These are phyloP conservation scores for Ianthella basta DNA, from an alignment of 37 sponge, comb jelly and placozoan genomes.

Conservation along the genomic window DNA sequence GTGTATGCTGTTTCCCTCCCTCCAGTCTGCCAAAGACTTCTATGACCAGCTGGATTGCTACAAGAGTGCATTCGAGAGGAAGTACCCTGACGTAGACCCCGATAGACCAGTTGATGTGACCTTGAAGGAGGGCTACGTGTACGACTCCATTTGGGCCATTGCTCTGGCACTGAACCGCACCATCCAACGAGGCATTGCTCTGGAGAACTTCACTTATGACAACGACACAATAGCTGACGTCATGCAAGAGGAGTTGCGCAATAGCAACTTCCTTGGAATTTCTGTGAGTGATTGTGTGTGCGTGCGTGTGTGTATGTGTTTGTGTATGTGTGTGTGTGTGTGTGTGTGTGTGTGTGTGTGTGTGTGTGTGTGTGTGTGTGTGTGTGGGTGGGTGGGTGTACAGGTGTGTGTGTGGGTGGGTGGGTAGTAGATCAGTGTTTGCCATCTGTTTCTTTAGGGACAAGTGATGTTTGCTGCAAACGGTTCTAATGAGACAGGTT, in stretches of 20 bases:
- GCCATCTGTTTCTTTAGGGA: not conserved
- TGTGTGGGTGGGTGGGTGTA: slow-evolving; percentile 36
- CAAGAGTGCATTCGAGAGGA: not conserved
- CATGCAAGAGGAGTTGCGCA: not conserved
- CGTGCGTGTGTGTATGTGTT: not conserved
- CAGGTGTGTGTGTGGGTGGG: slow-evolving; percentile 47
- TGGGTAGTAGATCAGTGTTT: slow-evolving; percentile 7
- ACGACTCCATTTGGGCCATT: slow-evolving; percentile 22
- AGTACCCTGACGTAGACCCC: not conserved
- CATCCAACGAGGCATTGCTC: not conserved
- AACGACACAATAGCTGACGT: not conserved
- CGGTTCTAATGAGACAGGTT: slow-evolving; percentile 33
- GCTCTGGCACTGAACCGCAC: not conserved
- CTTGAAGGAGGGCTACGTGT: slow-evolving; percentile 28
- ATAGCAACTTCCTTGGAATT: not conserved
- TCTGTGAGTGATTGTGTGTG: slow-evolving; percentile 19
- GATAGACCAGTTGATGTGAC: not conserved
- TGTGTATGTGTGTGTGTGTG: not conserved
- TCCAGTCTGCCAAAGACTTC: too few relatives aligned
- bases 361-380: slow-evolving; percentile 39
- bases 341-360: slow-evolving; percentile 14
- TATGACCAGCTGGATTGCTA: not conserved
- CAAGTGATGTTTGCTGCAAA: not conserved
- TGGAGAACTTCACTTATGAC: not conserved
- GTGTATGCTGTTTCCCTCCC: not conserved